Conservation (phyloP, 1,140 invertebrate genomes). For the Zaprionus tsacasi region DNA sequence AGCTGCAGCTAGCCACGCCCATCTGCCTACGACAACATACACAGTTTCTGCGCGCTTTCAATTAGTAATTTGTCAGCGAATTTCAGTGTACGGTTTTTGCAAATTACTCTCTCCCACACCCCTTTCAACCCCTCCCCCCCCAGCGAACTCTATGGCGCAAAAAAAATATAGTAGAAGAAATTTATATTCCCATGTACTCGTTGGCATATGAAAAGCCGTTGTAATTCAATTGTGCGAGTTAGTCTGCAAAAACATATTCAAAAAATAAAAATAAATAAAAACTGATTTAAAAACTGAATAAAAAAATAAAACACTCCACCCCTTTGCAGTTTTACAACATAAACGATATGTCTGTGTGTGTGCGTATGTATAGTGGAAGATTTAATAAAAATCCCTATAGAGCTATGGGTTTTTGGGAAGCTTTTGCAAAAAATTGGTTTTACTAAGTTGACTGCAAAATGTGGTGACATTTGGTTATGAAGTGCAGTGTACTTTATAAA, state of each 20-base stretch:
- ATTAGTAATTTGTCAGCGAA: conserved; percentile 77
- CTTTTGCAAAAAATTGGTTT: conserved; percentile 4
- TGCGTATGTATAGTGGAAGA: conserved; percentile 2
- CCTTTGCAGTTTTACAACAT: conserved; percentile 6
- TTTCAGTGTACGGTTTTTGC: conserved; percentile 52
- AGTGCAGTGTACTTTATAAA: not conserved
- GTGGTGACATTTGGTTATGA: conserved; percentile 22
- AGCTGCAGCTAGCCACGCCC: conserved; percentile 22
- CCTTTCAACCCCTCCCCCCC: not conserved
- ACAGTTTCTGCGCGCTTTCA: conserved; percentile 68
- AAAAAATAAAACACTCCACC: not conserved
- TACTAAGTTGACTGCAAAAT: conserved; percentile 15
- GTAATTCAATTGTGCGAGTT: conserved; percentile 67
- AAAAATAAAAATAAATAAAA: conserved; percentile 50
- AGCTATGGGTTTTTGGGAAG: not conserved
- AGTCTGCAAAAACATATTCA: conserved; percentile 37
- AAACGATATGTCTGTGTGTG: conserved; percentile 1
- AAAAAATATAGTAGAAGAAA: conserved; percentile 6
- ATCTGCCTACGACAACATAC: conserved; percentile 43
- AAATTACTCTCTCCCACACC: conserved; percentile 52
- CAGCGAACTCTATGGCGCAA: not conserved
- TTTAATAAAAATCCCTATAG: conserved; percentile 39
- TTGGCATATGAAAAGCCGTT: conserved; percentile 56
- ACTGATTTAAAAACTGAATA: not conserved
- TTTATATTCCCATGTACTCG: conserved; percentile 33